These are phyloP conservation scores for Merodon equestris DNA, from an alignment of 2,888 invertebrate species.

Conservation along the genomic window DNA sequence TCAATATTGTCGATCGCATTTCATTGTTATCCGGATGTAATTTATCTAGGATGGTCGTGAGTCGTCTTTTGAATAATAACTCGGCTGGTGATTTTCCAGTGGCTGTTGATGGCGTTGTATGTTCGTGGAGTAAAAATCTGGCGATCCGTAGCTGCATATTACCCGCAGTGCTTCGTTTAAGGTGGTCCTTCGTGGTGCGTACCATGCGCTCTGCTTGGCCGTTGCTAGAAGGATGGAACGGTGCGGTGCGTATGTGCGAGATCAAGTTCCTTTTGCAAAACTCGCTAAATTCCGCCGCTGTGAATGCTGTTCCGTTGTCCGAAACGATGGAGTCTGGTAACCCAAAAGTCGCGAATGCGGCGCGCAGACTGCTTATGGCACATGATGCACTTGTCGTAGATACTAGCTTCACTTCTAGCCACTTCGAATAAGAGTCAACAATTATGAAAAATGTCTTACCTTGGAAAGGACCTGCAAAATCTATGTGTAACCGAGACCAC, in stretches of 20 bases:
- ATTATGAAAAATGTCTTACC: constrained; percentile 27
- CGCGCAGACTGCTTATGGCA: constrained; percentile 10
- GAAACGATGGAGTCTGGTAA: constrained; percentile 43
- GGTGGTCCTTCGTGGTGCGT: too few species aligned
- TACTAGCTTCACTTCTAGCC: constrained; percentile 40
- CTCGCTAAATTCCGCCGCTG: constrained; percentile 39
- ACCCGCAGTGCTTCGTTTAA: neutral
- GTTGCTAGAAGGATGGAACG: constrained; percentile 45
- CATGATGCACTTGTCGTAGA: constrained; percentile 22
- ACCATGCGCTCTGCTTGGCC: too few species aligned
- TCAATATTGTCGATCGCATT: too few species aligned
- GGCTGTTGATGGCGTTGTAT: too few species aligned
- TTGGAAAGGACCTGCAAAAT: too few species aligned
- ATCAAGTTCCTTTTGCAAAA: constrained; percentile 32
- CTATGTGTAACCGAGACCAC: too few species aligned
- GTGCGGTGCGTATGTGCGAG: constrained; percentile 35
- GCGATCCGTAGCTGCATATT: neutral
- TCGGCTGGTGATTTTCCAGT: too few species aligned
- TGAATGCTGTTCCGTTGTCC: constrained; percentile 53
- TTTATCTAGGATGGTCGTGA: too few species aligned
- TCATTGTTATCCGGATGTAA: too few species aligned
- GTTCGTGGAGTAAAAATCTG: too few species aligned
- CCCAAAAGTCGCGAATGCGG: constrained; percentile 42
- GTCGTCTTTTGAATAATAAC: too few species aligned
- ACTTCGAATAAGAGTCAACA: constrained; percentile 49